phyloP scores from a whole-genome alignment of 2,888 invertebrate genomes.

The Arctia plantaginis region DNA sequence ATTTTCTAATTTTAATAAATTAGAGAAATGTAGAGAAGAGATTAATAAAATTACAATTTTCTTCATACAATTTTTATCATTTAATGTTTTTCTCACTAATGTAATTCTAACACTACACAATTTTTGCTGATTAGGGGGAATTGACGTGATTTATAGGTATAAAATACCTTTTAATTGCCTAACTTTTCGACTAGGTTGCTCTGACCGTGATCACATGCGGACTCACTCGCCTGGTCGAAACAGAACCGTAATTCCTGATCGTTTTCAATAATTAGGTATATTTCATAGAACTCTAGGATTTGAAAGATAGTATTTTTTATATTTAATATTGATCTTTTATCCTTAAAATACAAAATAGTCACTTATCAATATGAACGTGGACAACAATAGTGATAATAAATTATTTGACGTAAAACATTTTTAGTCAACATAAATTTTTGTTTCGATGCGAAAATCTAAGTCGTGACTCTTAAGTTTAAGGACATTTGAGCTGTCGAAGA shows the following conservation, averaged over 20 bases:
- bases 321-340: background rate
- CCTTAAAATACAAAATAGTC: background rate
- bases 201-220: no score
- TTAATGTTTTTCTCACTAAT: no score
- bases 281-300: background rate
- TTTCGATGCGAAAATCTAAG: conserved; percentile 20
- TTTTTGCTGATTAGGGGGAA: background rate
- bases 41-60: no score
- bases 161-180: no score
- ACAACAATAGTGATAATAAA: conserved; percentile 10
- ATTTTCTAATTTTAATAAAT: background rate
- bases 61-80: no score
- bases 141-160: background rate
- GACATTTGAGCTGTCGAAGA: conserved; percentile 18
- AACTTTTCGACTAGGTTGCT: background rate
- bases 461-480: conserved; percentile 27
- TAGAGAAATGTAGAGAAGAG: no score
- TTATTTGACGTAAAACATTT: conserved; percentile 21
- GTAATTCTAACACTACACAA: background rate
- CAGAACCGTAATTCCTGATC: background rate
- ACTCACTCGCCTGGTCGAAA: background rate
- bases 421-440: conserved; percentile 22
- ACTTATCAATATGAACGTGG: background rate
- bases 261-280: no score
- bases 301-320: background rate